Conservation (phyloP, 2,888 invertebrate genomes). For the Ariolimax columbianus region DNA sequence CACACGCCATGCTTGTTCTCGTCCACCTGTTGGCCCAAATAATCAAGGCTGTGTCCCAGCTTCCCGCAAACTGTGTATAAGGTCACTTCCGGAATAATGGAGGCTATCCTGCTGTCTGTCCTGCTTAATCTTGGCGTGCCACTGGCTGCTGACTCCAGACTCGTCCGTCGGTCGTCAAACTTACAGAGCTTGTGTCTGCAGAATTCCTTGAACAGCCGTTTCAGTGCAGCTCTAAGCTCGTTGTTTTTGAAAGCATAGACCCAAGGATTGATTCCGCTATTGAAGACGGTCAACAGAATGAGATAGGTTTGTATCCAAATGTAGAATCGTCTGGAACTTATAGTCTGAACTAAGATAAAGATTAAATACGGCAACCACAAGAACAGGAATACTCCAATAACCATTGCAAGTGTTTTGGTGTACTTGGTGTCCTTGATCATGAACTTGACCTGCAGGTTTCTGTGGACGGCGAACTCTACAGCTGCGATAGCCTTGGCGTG, state of each 20-base stretch:
- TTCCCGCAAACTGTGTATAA: slow-evolving; percentile 43
- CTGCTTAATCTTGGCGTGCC: slow-evolving; percentile 53
- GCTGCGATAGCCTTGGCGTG: slow-evolving; percentile 84
- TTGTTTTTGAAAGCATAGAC: slow-evolving; percentile 84
- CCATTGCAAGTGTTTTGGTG: slow-evolving; percentile 83
- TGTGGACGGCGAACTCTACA: slow-evolving; percentile 82
- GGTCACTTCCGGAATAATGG: slow-evolving; percentile 33
- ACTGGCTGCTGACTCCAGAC: slow-evolving; percentile 55
- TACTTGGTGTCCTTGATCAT: slow-evolving; percentile 80
- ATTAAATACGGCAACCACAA: slow-evolving; percentile 84
- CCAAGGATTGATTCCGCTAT: slow-evolving; percentile 84
- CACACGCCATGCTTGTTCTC: not conserved
- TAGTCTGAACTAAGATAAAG: slow-evolving; percentile 67
- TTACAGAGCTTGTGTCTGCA: slow-evolving; percentile 31
- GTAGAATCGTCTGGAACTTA: slow-evolving; percentile 78
- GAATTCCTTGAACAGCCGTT: slow-evolving; percentile 51
- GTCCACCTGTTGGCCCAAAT: slow-evolving; percentile 3
- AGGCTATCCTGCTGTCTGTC: slow-evolving; percentile 56
- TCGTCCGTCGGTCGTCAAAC: slow-evolving; percentile 49
- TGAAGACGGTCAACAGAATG: slow-evolving; percentile 82
- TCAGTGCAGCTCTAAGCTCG: slow-evolving; percentile 83
- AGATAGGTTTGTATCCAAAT: slow-evolving; percentile 82
- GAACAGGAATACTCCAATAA: slow-evolving; percentile 83
- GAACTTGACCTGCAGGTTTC: slow-evolving; percentile 63
- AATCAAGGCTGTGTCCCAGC: slow-evolving; percentile 21